Percentiles rank a stretch among this genome's conserved stretches.
These are phyloP conservation scores for Gobionotothen gibberifrons DNA, from an alignment of 2,797 vertebrate genomes.

Conservation along the genomic window DNA sequence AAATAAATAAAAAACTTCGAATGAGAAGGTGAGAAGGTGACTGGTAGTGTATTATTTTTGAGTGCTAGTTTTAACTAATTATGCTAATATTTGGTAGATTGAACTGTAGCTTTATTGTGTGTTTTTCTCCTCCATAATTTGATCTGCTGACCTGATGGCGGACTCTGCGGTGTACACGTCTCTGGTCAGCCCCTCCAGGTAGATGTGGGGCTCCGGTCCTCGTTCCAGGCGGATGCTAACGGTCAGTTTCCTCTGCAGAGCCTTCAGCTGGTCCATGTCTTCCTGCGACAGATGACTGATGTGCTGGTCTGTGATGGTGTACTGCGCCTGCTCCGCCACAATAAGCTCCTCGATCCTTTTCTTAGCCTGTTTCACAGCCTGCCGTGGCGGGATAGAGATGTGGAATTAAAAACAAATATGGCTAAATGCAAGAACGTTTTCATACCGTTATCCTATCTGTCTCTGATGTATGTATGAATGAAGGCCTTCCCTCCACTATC, in stretches of 20 bases:
- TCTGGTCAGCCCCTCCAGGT: slow-evolving; percentile 83
- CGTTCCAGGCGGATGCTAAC: slow-evolving; percentile 79
- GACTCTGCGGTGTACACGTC: slow-evolving; percentile 80
- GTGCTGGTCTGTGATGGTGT: slow-evolving; percentile 70
- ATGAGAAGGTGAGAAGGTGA: too few species aligned
- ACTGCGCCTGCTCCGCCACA: slow-evolving; percentile 76
- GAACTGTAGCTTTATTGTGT: rapidly evolving
- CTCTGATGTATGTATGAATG: not conserved
- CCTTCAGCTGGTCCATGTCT: slow-evolving; percentile 72
- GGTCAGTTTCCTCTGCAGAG: slow-evolving; percentile 81
- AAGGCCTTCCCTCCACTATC: too few species aligned
- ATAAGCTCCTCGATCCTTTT: slow-evolving; percentile 78
- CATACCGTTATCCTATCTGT: not conserved
- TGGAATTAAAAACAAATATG: not conserved
- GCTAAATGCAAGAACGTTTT: not conserved
- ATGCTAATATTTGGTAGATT: not conserved
- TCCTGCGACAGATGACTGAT: slow-evolving; percentile 78
- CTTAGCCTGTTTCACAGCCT: slow-evolving; percentile 68
- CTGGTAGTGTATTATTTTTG: too few species aligned
- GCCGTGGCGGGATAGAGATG: not conserved
- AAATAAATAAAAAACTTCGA: too few species aligned
- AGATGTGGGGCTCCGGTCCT: slow-evolving; percentile 68
- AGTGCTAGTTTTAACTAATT: too few species aligned
- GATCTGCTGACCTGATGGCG: slow-evolving; percentile 45
- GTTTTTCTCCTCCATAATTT: not conserved